Percentiles rank a stretch among this genome's conserved stretches.
phyloP scores from a whole-genome alignment of 2,888 invertebrate genomes.

The Ectemnius cavifrons region DNA sequence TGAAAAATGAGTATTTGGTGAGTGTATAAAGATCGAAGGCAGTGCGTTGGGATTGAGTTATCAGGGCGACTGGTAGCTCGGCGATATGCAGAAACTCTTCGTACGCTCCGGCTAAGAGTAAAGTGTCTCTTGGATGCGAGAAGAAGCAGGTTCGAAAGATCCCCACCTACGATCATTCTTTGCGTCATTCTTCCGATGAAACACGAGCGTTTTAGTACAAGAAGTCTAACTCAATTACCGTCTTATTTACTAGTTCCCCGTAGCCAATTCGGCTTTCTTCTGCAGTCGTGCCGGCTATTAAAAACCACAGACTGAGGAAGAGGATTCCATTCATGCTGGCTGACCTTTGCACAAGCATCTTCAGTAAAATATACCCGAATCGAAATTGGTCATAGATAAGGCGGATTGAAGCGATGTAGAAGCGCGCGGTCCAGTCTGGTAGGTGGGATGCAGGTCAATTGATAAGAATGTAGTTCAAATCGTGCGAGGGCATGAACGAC shows the following conservation, averaged over 20 bases:
- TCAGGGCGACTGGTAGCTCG: constrained; percentile 29
- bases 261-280: not conserved
- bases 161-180: constrained; percentile 16
- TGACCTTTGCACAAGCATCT: no score
- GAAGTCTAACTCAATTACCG: constrained; percentile 22
- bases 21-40: constrained; percentile 17
- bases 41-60: constrained; percentile 28
- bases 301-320: constrained; percentile 5
- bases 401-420: constrained; percentile 12
- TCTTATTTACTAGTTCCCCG: constrained; percentile 17
- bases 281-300: not conserved
- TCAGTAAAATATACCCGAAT: no score
- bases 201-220: no score
- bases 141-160: constrained; percentile 25
- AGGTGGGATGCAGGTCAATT: constrained; percentile 36
- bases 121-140: not conserved
- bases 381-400: not conserved
- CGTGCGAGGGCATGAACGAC: constrained; percentile 2
- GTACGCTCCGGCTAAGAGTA: constrained; percentile 48
- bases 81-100: constrained; percentile 28
- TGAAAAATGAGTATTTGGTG: constrained; percentile 36
- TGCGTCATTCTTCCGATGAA: no score
- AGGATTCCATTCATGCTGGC: no score
- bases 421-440: constrained; percentile 12
- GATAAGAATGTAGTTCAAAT: constrained; percentile 38